A percentile compares a stretch with the other conserved stretches of the same genome.
These are phyloP conservation scores for Agelas oroides DNA, from an alignment of 37 sponge, comb jelly and placozoan genomes.

Conservation along the genomic window DNA sequence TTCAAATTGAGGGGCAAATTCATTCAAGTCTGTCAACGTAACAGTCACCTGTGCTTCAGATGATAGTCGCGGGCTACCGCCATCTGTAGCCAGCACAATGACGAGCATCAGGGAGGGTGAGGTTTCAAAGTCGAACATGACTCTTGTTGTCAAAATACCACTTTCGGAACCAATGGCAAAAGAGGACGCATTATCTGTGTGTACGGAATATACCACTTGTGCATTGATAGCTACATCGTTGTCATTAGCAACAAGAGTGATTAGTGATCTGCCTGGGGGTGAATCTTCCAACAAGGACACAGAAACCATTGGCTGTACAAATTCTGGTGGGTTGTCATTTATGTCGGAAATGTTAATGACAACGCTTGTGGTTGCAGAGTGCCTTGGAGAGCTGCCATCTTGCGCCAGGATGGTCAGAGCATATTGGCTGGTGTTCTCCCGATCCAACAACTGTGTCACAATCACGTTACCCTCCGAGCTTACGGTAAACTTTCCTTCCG, in stretches of 20 bases:
- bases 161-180: conserved; percentile 32
- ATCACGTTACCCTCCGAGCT: not conserved
- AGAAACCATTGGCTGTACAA: conserved; percentile 4
- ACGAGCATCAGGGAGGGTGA: not conserved
- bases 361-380: conserved; percentile 19
- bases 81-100: conserved; percentile 49
- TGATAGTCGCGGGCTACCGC: conserved; percentile 26
- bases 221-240: conserved; percentile 63
- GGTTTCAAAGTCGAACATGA: conserved; percentile 9
- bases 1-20: conserved; percentile 53
- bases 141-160: not conserved
- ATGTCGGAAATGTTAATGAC: conserved; percentile 56
- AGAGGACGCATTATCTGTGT: not conserved
- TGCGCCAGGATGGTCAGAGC: conserved; percentile 14
- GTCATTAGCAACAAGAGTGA: conserved; percentile 34
- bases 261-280: conserved; percentile 3
- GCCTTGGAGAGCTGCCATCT: conserved; percentile 48
- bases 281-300: conserved; percentile 47
- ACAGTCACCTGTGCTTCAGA: conserved; percentile 25
- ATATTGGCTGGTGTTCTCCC: conserved; percentile 5
- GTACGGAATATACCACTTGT: conserved; percentile 44
- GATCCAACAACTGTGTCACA: not conserved
- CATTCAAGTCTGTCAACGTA: conserved; percentile 40
- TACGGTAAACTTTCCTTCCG: not conserved
- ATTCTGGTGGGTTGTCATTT: conserved; percentile 70